Evolutionary conservation across 2,797 vertebrate species (phyloP).

Genomic region (Vultur gryphus): DNA sequence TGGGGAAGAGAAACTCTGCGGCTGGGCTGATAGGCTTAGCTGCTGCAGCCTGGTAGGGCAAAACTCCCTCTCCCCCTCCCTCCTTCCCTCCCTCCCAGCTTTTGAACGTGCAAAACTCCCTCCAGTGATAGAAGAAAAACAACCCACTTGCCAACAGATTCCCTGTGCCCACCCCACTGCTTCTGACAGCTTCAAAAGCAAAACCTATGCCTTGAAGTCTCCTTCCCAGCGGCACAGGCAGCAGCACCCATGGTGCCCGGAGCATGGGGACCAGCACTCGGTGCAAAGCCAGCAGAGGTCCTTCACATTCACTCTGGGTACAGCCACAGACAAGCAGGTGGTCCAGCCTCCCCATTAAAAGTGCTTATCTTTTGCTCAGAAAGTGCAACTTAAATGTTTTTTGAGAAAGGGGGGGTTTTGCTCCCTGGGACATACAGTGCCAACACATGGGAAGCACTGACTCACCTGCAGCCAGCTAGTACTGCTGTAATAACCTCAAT

Average conservation of each 20-base stretch:
- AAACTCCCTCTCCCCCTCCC: neutral
- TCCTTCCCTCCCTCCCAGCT: neutral
- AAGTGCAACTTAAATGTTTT: neutral
- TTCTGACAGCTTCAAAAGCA: constrained; percentile 13
- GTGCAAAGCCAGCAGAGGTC: neutral
- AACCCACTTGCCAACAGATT: neutral
- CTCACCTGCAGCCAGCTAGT: neutral
- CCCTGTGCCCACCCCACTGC: neutral
- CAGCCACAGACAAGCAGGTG: neutral
- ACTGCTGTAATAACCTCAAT: neutral
- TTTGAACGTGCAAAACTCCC: neutral
- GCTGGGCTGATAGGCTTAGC: neutral
- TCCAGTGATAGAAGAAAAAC: neutral
- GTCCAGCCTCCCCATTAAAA: neutral
- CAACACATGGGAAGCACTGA: neutral
- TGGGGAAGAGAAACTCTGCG: neutral
- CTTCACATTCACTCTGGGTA: neutral
- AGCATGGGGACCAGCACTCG: fast-evolving
- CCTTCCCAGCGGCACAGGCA: neutral
- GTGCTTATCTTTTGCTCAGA: neutral
- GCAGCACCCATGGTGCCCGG: fast-evolving
- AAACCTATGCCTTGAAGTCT: neutral
- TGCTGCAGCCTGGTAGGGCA: neutral
- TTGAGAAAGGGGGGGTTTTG: neutral
- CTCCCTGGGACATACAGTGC: neutral